Conservation (phyloP, 2,888 invertebrate species). For the Amorpha juglandis region DNA sequence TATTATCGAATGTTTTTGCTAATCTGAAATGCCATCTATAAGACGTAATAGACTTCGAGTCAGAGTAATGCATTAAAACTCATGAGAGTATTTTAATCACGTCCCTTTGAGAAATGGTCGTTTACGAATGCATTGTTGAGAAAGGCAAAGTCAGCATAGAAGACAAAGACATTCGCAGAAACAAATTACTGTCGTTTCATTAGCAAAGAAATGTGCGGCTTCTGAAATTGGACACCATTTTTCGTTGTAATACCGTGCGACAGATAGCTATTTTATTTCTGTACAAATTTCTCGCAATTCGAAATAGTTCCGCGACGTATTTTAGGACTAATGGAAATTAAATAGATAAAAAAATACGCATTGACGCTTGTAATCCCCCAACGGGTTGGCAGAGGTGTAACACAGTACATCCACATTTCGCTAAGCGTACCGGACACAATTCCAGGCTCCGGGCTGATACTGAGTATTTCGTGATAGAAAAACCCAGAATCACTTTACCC, state of each 20-base stretch:
- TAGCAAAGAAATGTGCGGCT: conserved; percentile 63
- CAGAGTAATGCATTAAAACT: conserved; percentile 19
- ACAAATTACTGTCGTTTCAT: conserved; percentile 61
- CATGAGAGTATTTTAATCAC: conserved; percentile 28
- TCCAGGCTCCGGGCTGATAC: no score
- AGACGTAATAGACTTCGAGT: conserved; percentile 12
- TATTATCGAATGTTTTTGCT: not conserved
- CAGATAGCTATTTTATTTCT: conserved; percentile 45
- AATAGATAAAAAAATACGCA: not conserved
- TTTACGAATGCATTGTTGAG: conserved; percentile 38
- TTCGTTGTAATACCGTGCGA: conserved; percentile 49
- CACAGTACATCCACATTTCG: no score
- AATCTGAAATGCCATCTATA: not conserved
- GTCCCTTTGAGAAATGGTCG: conserved; percentile 26
- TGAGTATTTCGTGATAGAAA: no score
- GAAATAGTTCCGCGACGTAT: not conserved
- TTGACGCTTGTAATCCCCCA: no score
- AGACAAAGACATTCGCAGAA: conserved; percentile 48
- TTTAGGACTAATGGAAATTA: not conserved
- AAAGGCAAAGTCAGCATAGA: conserved; percentile 37
- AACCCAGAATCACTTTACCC: no score
- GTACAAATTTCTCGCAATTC: not conserved
- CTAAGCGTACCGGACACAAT: no score
- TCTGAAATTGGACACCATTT: conserved; percentile 59
- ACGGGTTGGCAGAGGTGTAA: no score